A percentile compares a stretch with the other conserved stretches of the same genome.
Conservation (phyloP, 2,797 vertebrate species). For the Ctenosaura bakeri region DNA sequence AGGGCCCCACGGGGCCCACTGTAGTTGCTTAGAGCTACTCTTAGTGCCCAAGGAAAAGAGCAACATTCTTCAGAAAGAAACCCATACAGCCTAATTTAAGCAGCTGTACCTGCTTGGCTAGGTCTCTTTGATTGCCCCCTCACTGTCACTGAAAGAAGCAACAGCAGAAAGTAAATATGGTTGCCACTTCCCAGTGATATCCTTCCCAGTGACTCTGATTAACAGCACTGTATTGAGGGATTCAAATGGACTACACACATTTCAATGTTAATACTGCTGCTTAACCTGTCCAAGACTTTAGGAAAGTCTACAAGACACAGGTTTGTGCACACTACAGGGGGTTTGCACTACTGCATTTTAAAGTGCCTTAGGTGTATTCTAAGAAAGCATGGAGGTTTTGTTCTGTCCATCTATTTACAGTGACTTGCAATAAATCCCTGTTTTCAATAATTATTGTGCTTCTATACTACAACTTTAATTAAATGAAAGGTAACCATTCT, state of each 20-base stretch:
- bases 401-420: neutral
- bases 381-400: neutral
- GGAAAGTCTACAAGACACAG: too few relatives aligned
- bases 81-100: neutral
- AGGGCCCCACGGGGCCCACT: neutral
- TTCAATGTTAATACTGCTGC: neutral
- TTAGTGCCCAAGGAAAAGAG: neutral
- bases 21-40: neutral
- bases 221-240: too few relatives aligned
- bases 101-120: neutral
- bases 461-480: neutral
- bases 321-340: too few relatives aligned
- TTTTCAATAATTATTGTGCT: neutral
- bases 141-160: neutral
- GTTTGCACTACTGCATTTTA: neutral
- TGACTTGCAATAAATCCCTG: neutral
- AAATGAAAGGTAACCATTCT: neutral
- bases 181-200: neutral
- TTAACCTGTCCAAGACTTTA: too few relatives aligned
- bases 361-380: neutral
- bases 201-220: too few relatives aligned
- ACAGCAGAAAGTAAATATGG: neutral
- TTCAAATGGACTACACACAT: neutral
- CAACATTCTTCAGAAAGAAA: neutral
- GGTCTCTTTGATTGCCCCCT: neutral